Evolutionary conservation across 2,888 invertebrate species (phyloP), one percentile per base, ranked within the genome.

Genomic region (Odontothrips loti): DNA sequence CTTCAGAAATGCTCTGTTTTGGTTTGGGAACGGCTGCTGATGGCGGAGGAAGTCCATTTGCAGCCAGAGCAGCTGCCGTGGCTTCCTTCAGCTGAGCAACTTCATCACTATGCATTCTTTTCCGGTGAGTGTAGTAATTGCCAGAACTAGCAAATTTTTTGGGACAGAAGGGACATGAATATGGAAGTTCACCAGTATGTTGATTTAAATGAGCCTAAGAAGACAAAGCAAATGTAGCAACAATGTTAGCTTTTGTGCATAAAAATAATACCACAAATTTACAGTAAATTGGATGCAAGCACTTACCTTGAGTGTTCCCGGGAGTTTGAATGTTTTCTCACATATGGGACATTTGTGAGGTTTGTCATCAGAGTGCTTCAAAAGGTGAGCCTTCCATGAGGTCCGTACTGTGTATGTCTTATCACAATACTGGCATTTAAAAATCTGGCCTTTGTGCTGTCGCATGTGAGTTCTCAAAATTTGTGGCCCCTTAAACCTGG

Each of bases 161-260:
- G 0, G 93, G 92, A 87, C 93, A 93, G 85, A 92, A 92, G 48
- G 92, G 93, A 86, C 93, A 93, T 87, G 92, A 90, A 86, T 93
- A 93, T 43, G 93, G 93, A 85, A 91, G 89, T 8, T 90, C 92
- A 79, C 93, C 93, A n/a, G 93, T 93, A 85, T 93, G 93, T 85
- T 92, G 92, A 86, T 93, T 93, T 85, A 92, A 91, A 85, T 93
- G 93, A 86, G 93, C 93, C 91, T 92, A 87, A 82, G 82, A 81
- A 68, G 6, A 68, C 4, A 68, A 23, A 68, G 9, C n/a, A 1
- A 23, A 27, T 58, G 27, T 27, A 27, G 12, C 6, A 58, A 58
- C 17, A 58, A 58, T 58, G 10, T 51, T 10, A 43, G 6, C 2
- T 43, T 43, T 4, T 6, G 9, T 51, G 51, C 20, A 51, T 1